These are phyloP conservation scores for Nebria ingens DNA, from an alignment of 1,140 invertebrate genomes.

Conservation along the genomic window DNA sequence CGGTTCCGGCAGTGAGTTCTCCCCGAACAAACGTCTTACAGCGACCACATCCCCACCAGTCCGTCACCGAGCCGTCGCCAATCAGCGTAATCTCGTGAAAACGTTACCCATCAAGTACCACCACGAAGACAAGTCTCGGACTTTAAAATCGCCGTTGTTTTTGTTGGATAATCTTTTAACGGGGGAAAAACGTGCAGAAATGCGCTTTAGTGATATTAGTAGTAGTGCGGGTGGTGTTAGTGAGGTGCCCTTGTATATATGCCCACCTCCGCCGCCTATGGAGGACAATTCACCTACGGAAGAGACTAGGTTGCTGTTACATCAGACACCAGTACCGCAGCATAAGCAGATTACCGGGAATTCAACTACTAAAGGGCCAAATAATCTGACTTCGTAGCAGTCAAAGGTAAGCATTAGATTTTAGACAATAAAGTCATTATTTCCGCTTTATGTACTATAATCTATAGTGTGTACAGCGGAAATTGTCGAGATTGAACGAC, in stretches of 20 bases:
- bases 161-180: slow-evolving; percentile 29
- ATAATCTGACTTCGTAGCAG: slow-evolving; percentile 32
- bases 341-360: slow-evolving; percentile 23
- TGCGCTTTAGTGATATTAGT: slow-evolving; percentile 32
- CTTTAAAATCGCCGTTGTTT: slow-evolving; percentile 26
- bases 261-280: slow-evolving; percentile 39
- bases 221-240: slow-evolving; percentile 20
- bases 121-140: slow-evolving; percentile 24
- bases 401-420: slow-evolving; percentile 30
- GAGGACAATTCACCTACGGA: slow-evolving; percentile 42
- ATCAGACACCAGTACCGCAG: slow-evolving; percentile 21
- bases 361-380: slow-evolving; percentile 22
- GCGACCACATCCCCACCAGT: slow-evolving; percentile 30
- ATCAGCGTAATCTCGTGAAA: slow-evolving; percentile 20
- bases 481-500: too few species aligned
- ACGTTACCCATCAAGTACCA: slow-evolving; percentile 37
- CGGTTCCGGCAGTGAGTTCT: slow-evolving; percentile 29
- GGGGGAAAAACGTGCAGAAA: slow-evolving; percentile 39
- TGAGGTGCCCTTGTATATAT: slow-evolving; percentile 36
- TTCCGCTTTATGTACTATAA: too few species aligned
- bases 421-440: too few species aligned
- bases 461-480: too few species aligned
- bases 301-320: slow-evolving; percentile 38
- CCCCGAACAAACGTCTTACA: slow-evolving; percentile 32
- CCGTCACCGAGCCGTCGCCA: slow-evolving; percentile 33